Base-by-base conservation (phyloP, 2,888 invertebrate genomes). In the Cynaeus angustus region DNA sequence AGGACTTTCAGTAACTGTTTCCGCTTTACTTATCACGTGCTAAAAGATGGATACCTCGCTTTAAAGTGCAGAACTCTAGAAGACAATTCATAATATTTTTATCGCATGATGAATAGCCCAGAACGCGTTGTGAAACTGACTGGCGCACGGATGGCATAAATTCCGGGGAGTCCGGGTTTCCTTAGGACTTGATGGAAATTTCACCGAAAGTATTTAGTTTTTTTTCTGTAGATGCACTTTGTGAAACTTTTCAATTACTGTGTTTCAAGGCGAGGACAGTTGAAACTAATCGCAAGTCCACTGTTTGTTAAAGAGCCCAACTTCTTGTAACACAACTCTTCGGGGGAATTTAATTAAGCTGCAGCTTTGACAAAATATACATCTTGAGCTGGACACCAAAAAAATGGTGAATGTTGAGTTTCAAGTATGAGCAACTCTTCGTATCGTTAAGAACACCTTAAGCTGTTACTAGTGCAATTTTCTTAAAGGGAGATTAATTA, bases 81-180 rank as follows among this genome's bases (percentile, higher is more conserved):
- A 55, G 37, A 55, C 55, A 55, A 55, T 55, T 37, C 55, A 55
- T 55, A 55, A 55, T 16, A 37, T 55, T 37, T 55, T 55, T 55
- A 30, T 52, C 46, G 26, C 26, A 46, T 46, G 46, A 46, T 46
- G 46, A 46, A 46, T 46, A 13, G 41, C 38, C 10, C 9, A 38
- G 38, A 38, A 38, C 38, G 38, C 41, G 41, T 13, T 13, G 41
- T 13, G 41, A 41, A 41, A 41, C 41, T 13, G 41, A 41, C 41
- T 41, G 41, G 12, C 13, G 41, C 41, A 10, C 13, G 41, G 41
- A 41, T 41, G 41, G 41, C 41, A 41, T 41, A 41, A 41, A 41
- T 41, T 41, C 41, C 13, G 12, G 33, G 1, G 33, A 33, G 33
- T 33, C 33, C n/a, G 33, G 33, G 33, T 33, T 33, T 33, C 33